Conservation (phyloP, 64 coral and sea anemone genomes). For the Actinia tenebrosa region DNA sequence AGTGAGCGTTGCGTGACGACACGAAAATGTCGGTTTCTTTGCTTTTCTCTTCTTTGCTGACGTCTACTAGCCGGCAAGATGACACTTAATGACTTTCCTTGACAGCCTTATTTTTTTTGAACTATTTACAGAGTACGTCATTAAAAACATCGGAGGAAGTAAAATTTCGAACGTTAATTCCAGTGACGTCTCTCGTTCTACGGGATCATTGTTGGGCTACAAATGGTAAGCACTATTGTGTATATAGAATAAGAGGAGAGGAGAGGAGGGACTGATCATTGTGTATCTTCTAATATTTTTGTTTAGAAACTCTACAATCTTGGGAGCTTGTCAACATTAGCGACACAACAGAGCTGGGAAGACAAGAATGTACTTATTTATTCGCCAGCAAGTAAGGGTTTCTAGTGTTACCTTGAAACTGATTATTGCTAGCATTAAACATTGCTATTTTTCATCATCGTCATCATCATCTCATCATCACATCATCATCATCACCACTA, state of each 20-base stretch:
- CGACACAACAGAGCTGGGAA: conserved; percentile 67
- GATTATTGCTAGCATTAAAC: too few species aligned
- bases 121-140: conserved; percentile 47
- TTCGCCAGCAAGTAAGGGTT: conserved; percentile 83
- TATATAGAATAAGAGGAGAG: not conserved
- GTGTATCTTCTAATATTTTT: not conserved
- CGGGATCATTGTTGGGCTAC: conserved; percentile 86
- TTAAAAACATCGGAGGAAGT: conserved; percentile 67
- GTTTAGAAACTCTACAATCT: conserved; percentile 67
- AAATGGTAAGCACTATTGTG: conserved; percentile 37
- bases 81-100: too few species aligned
- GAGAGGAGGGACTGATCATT: not conserved
- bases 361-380: conserved; percentile 78
- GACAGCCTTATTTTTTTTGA: not conserved
- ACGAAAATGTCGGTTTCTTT: too few species aligned
- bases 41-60: too few species aligned
- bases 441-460: too few species aligned
- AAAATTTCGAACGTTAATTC: conserved; percentile 87
- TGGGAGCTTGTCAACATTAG: conserved; percentile 92
- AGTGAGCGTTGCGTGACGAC: too few species aligned
- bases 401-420: not conserved
- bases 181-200: conserved; percentile 73
- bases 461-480: too few species aligned
- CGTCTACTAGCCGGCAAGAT: too few species aligned
- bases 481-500: too few species aligned